Percentiles rank a stretch among this genome's conserved stretches.
These are phyloP conservation scores for Puffinus mauretanicus DNA, from an alignment of 2,113 vertebrate genomes.

Conservation along the genomic window DNA sequence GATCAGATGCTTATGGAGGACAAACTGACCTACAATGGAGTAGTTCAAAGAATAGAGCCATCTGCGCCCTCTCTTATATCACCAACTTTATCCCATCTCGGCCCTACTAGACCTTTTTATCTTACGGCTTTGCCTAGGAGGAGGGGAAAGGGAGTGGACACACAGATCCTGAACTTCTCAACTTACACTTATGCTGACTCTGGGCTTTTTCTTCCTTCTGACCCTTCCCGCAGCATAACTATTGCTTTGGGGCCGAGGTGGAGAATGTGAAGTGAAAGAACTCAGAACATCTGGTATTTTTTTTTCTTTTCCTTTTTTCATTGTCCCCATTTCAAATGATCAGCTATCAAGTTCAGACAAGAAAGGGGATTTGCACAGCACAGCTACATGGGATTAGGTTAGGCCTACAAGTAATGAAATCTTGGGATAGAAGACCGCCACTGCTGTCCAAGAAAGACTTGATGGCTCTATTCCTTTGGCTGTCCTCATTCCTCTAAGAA, in stretches of 20 bases:
- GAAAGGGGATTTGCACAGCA: not conserved
- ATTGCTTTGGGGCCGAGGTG: not conserved
- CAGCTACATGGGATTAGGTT: not conserved
- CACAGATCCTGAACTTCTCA: not conserved
- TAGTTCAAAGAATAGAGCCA: not conserved
- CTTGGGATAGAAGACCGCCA: not conserved
- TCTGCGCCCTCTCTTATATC: not conserved
- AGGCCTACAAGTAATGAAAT: not conserved
- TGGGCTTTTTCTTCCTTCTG: not conserved
- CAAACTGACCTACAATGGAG: not conserved
- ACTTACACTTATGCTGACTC: not conserved
- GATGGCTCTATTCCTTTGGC: not conserved
- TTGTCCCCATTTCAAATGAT: not conserved
- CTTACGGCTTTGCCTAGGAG: not conserved
- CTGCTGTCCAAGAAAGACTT: not conserved
- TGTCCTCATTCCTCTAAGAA: not conserved
- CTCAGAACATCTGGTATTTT: not conserved
- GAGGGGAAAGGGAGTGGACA: not conserved
- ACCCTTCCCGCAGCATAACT: not conserved
- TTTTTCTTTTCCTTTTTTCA: not conserved
- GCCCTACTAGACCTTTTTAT: not conserved
- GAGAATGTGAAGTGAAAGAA: constrained; percentile 7
- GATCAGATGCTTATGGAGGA: not conserved
- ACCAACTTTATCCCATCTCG: not conserved
- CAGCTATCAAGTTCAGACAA: not conserved